Conservation (phyloP, 2,888 invertebrate genomes). For the Deilephila elpenor region DNA sequence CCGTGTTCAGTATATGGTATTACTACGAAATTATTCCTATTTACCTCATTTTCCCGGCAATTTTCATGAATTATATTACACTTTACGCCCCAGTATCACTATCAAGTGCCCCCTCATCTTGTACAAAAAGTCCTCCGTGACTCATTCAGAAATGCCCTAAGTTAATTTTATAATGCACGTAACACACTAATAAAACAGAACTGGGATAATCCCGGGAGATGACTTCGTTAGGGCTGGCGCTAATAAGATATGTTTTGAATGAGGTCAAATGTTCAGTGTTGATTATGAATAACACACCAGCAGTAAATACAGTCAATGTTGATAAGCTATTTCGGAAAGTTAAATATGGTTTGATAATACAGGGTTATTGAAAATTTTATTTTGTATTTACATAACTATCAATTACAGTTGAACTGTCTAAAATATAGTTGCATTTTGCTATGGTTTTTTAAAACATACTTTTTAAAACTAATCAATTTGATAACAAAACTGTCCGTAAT, state of each 20-base stretch:
- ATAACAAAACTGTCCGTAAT: no score
- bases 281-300: no score
- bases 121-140: constrained; percentile 7
- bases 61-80: not conserved
- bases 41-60: no score
- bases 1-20: not conserved
- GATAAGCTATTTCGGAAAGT: not conserved
- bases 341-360: no score
- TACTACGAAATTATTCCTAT: not conserved
- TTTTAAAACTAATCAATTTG: no score
- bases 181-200: constrained; percentile 16
- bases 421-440: no score
- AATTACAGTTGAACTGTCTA: no score
- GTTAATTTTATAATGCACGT: constrained; percentile 24
- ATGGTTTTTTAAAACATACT: no score
- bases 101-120: not conserved
- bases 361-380: no score
- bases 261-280: not conserved
- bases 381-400: no score
- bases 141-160: constrained; percentile 22
- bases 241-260: not conserved
- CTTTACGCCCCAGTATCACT: not conserved
- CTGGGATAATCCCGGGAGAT: constrained; percentile 22
- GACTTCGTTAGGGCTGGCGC: constrained; percentile 11
- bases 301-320: no score